phyloP scores from a whole-genome alignment of 1,140 invertebrate species.

The Drosophila mayri region DNA sequence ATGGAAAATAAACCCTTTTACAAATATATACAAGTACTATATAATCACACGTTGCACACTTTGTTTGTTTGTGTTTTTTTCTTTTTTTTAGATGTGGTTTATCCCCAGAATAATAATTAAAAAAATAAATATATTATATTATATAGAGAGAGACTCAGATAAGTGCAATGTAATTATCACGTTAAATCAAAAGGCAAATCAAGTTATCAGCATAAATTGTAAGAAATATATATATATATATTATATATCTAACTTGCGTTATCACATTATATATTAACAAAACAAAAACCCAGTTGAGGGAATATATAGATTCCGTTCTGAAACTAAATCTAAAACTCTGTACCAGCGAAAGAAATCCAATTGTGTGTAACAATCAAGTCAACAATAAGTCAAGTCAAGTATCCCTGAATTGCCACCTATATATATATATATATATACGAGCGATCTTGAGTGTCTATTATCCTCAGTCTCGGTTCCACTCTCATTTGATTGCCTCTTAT shows the following conservation, averaged over 20 bases:
- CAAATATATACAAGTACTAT: constrained; percentile 21
- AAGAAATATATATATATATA: not conserved
- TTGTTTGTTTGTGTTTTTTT: not conserved
- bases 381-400: constrained; percentile 47
- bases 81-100: constrained; percentile 22
- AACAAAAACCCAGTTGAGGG: not conserved
- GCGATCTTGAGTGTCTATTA: constrained; percentile 28
- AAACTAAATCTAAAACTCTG: constrained; percentile 17
- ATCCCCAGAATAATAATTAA: not conserved
- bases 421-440: not conserved
- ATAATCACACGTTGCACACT: constrained; percentile 11
- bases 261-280: constrained; percentile 17
- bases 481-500: constrained; percentile 38
- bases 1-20: constrained; percentile 16
- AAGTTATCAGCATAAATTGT: constrained; percentile 27
- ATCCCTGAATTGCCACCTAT: constrained; percentile 14
- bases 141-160: constrained; percentile 9
- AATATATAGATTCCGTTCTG: constrained; percentile 8
- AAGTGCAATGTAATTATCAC: constrained; percentile 35
- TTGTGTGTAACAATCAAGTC: constrained; percentile 47
- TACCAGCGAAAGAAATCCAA: constrained; percentile 38
- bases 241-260: not conserved
- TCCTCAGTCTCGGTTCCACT: constrained; percentile 11
- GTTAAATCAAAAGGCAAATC: constrained; percentile 30
- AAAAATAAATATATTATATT: not conserved